Evolutionary conservation across 2,113 vertebrate genomes (phyloP), one percentile per base, ranked within the genome.

Genomic region (Nothoprocta perdicaria): DNA sequence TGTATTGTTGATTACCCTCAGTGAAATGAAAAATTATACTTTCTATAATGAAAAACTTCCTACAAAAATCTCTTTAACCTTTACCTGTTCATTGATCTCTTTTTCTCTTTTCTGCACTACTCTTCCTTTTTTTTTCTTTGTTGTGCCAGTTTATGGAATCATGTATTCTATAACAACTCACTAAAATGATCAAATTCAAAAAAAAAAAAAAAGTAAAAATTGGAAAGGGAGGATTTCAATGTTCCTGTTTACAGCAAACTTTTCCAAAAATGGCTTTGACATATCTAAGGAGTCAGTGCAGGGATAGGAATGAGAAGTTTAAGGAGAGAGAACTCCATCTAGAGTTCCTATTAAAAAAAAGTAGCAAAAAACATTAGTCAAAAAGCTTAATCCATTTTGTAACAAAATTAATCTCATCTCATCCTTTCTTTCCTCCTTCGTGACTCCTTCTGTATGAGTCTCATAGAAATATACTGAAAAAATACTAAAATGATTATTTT

Each of bases 381-480:
- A 27, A 53, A 50, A 50, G 10, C 6, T 14, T 53, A 53, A 53
- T 53, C 4, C 15, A 24, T 4, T 38, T 18, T 57, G 45, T 8
- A 33, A 62, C 21, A 10, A 76, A 52, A 57, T n/a, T 12, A 41
- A 50, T 1, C 48, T 76, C 21, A 31, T 0, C 0, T 0, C 4
- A 66, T 3, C 2, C 1, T 1, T 7, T 35, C 12, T 22, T 40
- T 5, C 77, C 66, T 79, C 4, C 1, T 57, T 18, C 6, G 4
- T 48, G 46, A 48, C 46, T 48, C 46, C 46, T 48, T 48, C 9
- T 21, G 46, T 48, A 48, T 48, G 46, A 48, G 35, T 48, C 74
- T 1, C 27, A 65, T 33, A 68, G 4, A 71, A 2, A 61, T 2
- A 91, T 3, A 2, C 52, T 2, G 62, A 62, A 66, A 50, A 77